Evolutionary conservation across 2,113 vertebrate genomes (phyloP), one percentile per base, ranked within the genome.

Genomic region (Conger conger): DNA sequence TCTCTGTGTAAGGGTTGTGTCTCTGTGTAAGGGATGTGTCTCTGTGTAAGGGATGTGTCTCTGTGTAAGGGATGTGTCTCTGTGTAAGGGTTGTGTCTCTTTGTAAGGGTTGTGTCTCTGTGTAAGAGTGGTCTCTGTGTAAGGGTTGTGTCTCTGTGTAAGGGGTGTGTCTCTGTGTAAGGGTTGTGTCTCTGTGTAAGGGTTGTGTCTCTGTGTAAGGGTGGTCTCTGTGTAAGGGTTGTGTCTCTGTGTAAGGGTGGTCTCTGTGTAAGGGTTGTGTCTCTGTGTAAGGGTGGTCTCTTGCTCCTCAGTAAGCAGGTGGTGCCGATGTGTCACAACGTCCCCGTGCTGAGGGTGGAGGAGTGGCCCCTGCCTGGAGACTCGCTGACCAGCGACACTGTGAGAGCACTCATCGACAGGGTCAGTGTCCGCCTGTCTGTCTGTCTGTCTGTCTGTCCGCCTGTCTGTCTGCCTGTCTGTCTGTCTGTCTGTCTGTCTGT

Each of bases 341-440:
- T 93, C 30, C 96, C 97, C 1, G 92, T 93, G 87, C 93, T 99
- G 90, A 94, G 95, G 92, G 97, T 98, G 91, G 98, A 99, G 92
- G 97, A 99, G 92, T 99, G 96, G 96, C 96, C 96, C 37, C 89
- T 97, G 87, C 93, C 93, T 4, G 94, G 91, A 82, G 97, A 99
- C 85, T 94, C 95, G 1, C 94, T 97, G 91, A 96, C 96, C 6
- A 94, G 95, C 3, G 96, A 97, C 73, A 89, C 92, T 0, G 95
- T 97, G 83, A 93, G 96, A 91, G 97, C 95, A 5, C 94, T 98
- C 81, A 92, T 98, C 80, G 97, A 98, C 94, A 96, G 97, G 96
- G 98, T 99, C 94, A 86, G 94, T 60, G 54, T 87, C 30, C 37
- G 18, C 35, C 42, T 78, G 35, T 76, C n/a, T n/a, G 30, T 40